Evolutionary conservation across 2,888 invertebrate species (phyloP).

Genomic region (Leucoma salicis): DNA sequence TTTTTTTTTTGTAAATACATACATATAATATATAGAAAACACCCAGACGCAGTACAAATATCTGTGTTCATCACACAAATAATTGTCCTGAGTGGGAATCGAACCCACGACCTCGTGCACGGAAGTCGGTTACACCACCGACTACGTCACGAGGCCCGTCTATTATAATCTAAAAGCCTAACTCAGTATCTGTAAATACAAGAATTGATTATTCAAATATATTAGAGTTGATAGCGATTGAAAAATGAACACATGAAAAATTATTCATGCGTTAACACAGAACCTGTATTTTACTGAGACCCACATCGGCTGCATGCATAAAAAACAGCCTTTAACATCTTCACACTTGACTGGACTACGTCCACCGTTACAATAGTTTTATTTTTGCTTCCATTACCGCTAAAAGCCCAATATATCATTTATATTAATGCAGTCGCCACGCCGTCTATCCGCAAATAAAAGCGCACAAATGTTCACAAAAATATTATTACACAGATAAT

Average conservation of each 20-base stretch:
- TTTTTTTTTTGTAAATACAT: no score
- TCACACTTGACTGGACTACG: constrained; percentile 4
- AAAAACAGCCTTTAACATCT: constrained; percentile 1
- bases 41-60: no score
- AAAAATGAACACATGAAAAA: background rate
- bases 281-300: constrained; percentile 1
- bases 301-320: constrained; percentile 7
- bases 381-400: constrained; percentile 20
- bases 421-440: constrained; percentile 16
- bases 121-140: no score
- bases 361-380: constrained; percentile 14
- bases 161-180: no score
- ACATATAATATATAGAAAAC: no score
- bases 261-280: background rate
- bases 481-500: background rate
- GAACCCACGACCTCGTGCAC: no score
- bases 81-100: no score
- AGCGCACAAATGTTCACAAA: constrained; percentile 1
- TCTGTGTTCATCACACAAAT: no score
- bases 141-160: no score
- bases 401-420: constrained; percentile 28
- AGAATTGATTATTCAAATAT: no score
- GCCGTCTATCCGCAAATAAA: constrained; percentile 12
- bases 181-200: no score
- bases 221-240: background rate